A percentile compares a stretch with the other conserved stretches of the same genome.
These are phyloP conservation scores for Goniozus legneri DNA, from an alignment of 1,140 invertebrate species.

Conservation along the genomic window DNA sequence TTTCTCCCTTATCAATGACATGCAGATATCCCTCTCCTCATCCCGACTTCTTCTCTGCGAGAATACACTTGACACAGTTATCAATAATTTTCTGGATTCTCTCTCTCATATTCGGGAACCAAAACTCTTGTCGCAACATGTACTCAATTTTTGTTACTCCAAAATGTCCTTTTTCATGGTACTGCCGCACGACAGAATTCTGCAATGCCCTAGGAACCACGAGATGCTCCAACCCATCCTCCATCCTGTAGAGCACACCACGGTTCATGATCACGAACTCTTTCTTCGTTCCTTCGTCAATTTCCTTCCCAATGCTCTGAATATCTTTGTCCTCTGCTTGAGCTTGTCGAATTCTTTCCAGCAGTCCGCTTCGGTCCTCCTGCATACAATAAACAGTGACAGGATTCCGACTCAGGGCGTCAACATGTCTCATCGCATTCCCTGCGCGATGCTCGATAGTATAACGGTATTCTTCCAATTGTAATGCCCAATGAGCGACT, in stretches of 20 bases:
- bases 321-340: conserved; percentile 1
- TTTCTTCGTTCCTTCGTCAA: not conserved
- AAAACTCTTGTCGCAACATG: not conserved
- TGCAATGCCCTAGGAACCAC: not conserved
- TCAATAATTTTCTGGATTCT: not conserved
- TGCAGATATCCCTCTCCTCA: not conserved
- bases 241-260: not conserved
- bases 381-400: not conserved
- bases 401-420: conserved; percentile 25
- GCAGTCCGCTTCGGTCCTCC: not conserved
- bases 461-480: conserved; percentile 19
- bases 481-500: conserved; percentile 23
- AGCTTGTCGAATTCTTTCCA: not conserved
- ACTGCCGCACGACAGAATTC: not conserved
- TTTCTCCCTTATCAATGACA: not conserved
- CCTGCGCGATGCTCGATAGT: conserved; percentile 19
- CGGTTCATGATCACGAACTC: not conserved
- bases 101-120: not conserved
- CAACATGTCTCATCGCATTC: conserved; percentile 20
- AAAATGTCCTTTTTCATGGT: not conserved
- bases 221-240: not conserved
- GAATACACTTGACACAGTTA: not conserved
- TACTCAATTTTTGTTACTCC: not conserved
- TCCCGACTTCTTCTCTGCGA: not conserved
- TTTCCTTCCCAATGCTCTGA: not conserved